Percentiles rank a stretch among this genome's conserved stretches.
Evolutionary conservation across 1,140 invertebrate species (phyloP).

Genomic region (Drosophila baimaii): DNA sequence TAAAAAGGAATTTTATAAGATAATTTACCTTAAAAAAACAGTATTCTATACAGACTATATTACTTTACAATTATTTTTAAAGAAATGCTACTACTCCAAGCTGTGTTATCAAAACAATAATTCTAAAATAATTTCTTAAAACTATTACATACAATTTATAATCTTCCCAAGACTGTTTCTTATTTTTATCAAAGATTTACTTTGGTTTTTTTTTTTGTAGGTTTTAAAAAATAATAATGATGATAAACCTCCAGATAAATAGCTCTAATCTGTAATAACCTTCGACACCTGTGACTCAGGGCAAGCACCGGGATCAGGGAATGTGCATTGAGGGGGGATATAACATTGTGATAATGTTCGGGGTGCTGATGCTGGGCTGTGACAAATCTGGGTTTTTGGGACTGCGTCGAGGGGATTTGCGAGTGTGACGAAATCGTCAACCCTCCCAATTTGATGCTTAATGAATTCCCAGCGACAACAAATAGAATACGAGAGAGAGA

Average conservation of each 20-base stretch:
- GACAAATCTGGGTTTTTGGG: conserved; percentile 52
- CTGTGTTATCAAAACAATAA: no score
- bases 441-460: conserved; percentile 77
- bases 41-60: no score
- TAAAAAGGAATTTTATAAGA: no score
- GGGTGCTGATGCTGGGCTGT: conserved; percentile 45
- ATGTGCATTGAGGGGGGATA: conserved; percentile 9
- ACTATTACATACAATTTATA: no score
- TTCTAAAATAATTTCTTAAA: no score
- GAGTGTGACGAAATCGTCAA: conserved; percentile 78
- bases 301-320: neutral
- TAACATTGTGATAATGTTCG: conserved; percentile 21
- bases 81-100: no score
- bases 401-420: conserved; percentile 26
- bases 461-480: conserved; percentile 72
- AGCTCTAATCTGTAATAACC: conserved; percentile 16
- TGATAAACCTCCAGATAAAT: conserved; percentile 12
- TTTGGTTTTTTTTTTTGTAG: neutral
- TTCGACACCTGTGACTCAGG: conserved; percentile 39
- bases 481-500: conserved; percentile 48
- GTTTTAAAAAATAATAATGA: neutral
- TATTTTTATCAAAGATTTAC: neutral
- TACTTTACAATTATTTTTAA: no score
- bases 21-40: no score
- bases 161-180: neutral